These are phyloP conservation scores for Chelmon rostratus DNA, from an alignment of 2,797 vertebrate species.

Conservation along the genomic window DNA sequence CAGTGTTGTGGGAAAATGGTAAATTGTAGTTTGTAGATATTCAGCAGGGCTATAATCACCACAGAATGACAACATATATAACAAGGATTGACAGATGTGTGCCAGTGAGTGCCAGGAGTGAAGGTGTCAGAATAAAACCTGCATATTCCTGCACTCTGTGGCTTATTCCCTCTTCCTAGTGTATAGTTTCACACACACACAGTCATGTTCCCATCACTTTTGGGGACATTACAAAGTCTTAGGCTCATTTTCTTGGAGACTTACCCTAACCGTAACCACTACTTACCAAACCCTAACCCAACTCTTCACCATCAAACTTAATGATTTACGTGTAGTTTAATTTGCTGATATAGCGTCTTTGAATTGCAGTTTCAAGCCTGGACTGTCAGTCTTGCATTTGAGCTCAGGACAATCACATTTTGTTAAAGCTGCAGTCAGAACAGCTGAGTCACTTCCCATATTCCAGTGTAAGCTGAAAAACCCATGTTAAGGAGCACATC, in stretches of 20 bases:
- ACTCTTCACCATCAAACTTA: too few species aligned
- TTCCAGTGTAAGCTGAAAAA: conserved; percentile 28
- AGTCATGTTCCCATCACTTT: neutral
- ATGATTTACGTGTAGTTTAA: too few species aligned
- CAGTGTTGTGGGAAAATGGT: neutral
- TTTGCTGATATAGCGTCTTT: neutral
- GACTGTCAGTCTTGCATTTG: neutral
- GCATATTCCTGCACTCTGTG: conserved; percentile 1
- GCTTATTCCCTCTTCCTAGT: neutral
- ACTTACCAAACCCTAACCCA: neutral
- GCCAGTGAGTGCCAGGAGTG: conserved; percentile 33
- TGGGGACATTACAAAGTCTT: too few species aligned
- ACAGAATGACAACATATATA: conserved; percentile 15
- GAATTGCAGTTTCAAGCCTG: neutral
- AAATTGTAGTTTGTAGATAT: neutral
- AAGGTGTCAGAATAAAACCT: conserved; percentile 31
- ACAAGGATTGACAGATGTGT: conserved; percentile 27
- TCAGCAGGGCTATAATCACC: conserved; percentile 11
- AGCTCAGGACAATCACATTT: neutral
- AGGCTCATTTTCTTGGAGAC: too few species aligned
- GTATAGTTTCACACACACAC: conserved; percentile 9
- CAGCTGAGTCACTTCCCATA: conserved; percentile 52
- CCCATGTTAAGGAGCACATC: neutral
- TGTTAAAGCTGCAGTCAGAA: conserved; percentile 28
- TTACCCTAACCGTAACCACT: neutral